Evolutionary conservation across 2,797 vertebrate genomes (phyloP).

Genomic region (Aselliscus stoliczkanus): DNA sequence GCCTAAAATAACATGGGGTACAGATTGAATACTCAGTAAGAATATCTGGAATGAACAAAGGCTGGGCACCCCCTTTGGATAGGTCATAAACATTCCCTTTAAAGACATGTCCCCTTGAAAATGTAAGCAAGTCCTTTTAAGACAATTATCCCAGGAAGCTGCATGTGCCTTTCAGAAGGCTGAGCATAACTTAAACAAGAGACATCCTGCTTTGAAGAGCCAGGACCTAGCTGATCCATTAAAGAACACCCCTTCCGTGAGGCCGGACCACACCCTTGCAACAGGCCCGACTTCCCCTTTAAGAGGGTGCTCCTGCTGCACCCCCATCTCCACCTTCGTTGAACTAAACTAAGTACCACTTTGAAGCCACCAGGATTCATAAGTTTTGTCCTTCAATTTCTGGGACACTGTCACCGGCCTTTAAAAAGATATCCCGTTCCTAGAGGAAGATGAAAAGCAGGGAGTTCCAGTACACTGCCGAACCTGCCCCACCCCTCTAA

Average conservation of each 20-base stretch:
- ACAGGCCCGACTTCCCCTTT: slow-evolving; percentile 14
- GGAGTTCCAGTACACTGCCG: neutral
- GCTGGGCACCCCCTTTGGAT: neutral
- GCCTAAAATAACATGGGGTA: neutral
- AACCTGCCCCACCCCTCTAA: neutral
- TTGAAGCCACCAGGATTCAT: neutral
- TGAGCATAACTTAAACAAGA: neutral
- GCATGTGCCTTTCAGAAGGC: neutral
- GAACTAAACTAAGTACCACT: neutral
- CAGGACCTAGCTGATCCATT: neutral
- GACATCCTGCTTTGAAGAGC: neutral
- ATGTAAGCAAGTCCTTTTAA: neutral
- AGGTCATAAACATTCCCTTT: neutral
- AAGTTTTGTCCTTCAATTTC: neutral
- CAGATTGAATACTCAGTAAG: neutral
- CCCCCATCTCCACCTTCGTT: neutral
- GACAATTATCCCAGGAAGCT: neutral
- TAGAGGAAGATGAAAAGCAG: accelerated
- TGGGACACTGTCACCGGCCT: neutral
- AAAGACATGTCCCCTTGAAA: neutral
- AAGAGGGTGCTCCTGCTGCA: neutral
- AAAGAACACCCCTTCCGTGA: neutral
- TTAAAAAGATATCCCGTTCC: neutral
- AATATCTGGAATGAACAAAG: neutral
- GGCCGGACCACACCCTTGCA: slow-evolving; percentile 3